Conservation (phyloP, 2,888 invertebrate genomes). For the Lymantria dispar region DNA sequence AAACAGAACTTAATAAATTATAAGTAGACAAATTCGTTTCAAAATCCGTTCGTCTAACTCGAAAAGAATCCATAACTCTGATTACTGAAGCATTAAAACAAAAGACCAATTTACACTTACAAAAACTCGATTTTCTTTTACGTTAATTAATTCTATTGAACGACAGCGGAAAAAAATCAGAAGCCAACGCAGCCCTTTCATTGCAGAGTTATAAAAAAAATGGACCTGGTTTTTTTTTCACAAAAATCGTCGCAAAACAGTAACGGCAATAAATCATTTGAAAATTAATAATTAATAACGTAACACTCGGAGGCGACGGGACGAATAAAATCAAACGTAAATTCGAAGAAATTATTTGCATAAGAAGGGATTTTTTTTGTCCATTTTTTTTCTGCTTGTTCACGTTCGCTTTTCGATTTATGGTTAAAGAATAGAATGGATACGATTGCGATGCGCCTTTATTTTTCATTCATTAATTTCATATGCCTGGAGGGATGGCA, state of each 20-base stretch:
- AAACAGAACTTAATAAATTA: no score
- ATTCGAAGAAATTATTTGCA: conserved; percentile 67
- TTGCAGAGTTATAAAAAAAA: conserved; percentile 38
- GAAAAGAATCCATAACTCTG: conserved; percentile 18
- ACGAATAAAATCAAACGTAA: conserved; percentile 67
- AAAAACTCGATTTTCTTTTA: conserved; percentile 40
- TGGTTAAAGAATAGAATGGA: conserved; percentile 40
- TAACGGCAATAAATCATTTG: conserved; percentile 75
- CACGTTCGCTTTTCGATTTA: conserved; percentile 54
- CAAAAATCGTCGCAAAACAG: conserved; percentile 49
- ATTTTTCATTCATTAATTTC: no score
- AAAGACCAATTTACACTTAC: conserved; percentile 36
- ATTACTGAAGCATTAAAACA: conserved; percentile 33
- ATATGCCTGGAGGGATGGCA: no score
- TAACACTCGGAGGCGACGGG: conserved; percentile 55
- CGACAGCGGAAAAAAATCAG: conserved; percentile 31
- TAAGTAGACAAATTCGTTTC: no score
- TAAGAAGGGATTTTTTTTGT: conserved; percentile 66
- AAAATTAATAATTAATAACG: conserved; percentile 77
- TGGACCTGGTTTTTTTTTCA: conserved; percentile 65
- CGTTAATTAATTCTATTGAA: conserved; percentile 70
- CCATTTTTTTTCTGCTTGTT: conserved; percentile 36
- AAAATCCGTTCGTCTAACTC: not conserved
- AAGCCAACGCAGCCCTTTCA: conserved; percentile 56
- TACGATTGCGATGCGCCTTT: conserved; percentile 7